Evolutionary conservation across 2,888 invertebrate species (phyloP).

Genomic region (Norana najaformis): DNA sequence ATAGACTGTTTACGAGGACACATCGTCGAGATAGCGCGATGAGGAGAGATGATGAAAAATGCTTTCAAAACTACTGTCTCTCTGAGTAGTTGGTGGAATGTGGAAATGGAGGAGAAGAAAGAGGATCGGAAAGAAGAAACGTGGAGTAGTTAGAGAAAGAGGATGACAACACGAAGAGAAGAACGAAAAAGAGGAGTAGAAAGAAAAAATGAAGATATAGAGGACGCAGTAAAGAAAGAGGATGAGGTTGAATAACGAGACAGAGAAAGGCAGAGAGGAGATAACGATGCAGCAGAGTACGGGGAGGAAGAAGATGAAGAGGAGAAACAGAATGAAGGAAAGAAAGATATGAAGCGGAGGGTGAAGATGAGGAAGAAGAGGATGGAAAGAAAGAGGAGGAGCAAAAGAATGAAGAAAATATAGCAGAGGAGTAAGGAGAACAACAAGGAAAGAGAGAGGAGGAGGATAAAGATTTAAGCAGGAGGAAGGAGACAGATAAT

Average conservation of each 20-base stretch:
- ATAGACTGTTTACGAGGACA: too few species aligned
- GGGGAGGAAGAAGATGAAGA: not conserved
- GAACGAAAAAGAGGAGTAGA: not conserved
- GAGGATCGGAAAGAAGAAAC: not conserved
- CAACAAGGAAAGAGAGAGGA: not conserved
- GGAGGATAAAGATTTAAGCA: not conserved
- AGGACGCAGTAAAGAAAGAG: too few species aligned
- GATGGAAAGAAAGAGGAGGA: constrained; percentile 8
- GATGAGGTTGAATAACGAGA: constrained; percentile 7
- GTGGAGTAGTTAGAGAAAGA: too few species aligned
- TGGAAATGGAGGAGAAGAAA: not conserved
- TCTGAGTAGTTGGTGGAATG: too few species aligned
- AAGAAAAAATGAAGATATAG: too few species aligned
- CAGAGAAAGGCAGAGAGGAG: constrained; percentile 27
- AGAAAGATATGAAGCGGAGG: not conserved
- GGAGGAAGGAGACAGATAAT: not conserved
- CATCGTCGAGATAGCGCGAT: too few species aligned
- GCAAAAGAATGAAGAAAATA: not conserved
- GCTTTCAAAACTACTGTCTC: too few species aligned
- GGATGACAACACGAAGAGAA: not conserved
- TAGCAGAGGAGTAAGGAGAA: not conserved
- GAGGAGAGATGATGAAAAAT: too few species aligned
- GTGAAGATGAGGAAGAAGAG: constrained; percentile 15
- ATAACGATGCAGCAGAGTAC: not conserved
- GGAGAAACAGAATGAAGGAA: not conserved